These are phyloP conservation scores for Folsomia manolachei DNA, from an alignment of 2,888 invertebrate genomes.

Conservation along the genomic window DNA sequence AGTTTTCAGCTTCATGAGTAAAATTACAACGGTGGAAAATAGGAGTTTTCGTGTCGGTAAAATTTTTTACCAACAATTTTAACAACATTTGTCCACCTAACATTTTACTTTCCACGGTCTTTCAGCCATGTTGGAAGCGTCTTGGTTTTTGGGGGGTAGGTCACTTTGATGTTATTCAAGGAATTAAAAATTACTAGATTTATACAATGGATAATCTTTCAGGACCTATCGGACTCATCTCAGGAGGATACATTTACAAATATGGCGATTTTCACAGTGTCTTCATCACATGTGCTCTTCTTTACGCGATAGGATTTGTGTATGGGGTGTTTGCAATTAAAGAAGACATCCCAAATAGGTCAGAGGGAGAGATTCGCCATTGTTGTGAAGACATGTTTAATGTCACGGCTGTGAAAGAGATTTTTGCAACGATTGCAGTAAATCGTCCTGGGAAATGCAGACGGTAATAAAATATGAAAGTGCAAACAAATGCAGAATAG, in stretches of 20 bases:
- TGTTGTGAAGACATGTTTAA: slow-evolving; percentile 40
- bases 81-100: slow-evolving; percentile 20
- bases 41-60: slow-evolving; percentile 59
- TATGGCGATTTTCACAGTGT: slow-evolving; percentile 58
- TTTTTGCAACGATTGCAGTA: slow-evolving; percentile 61
- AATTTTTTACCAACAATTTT: too few species aligned
- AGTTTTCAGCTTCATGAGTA: slow-evolving; percentile 66
- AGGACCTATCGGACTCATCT: slow-evolving; percentile 62
- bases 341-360: slow-evolving; percentile 21
- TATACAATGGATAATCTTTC: slow-evolving; percentile 51
- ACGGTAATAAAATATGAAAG: slow-evolving; percentile 53
- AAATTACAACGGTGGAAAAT: slow-evolving; percentile 62
- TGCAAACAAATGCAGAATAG: background rate
- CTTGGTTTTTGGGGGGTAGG: slow-evolving; percentile 55
- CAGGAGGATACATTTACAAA: slow-evolving; percentile 55
- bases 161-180: background rate
- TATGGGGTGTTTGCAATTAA: slow-evolving; percentile 26
- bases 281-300: slow-evolving; percentile 56
- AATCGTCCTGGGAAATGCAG: slow-evolving; percentile 53
- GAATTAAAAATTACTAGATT: background rate
- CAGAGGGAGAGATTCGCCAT: slow-evolving; percentile 15
- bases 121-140: slow-evolving; percentile 37
- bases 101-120: too few species aligned
- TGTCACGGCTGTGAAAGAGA: slow-evolving; percentile 58
- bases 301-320: slow-evolving; percentile 53